Conservation (phyloP, 2,113 vertebrate genomes). For the Cryptotis parvus region DNA sequence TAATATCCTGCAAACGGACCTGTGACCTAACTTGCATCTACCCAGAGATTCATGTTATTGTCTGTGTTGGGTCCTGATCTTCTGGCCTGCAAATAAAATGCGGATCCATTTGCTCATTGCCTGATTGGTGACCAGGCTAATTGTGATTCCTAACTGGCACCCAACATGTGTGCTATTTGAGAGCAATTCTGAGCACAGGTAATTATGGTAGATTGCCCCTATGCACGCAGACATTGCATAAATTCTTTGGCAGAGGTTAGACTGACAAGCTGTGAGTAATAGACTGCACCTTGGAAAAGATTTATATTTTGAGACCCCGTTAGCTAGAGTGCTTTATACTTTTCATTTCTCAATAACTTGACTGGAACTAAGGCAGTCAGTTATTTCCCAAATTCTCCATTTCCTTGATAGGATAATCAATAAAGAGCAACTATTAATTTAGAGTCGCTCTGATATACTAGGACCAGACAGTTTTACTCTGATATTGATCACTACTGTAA, state of each 20-base stretch:
- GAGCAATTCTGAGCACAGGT: conserved; percentile 77
- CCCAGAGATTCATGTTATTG: conserved; percentile 24
- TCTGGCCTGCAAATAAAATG: conserved; percentile 46
- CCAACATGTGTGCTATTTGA: conserved; percentile 75
- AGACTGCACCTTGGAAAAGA: conserved; percentile 79
- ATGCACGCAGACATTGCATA: conserved; percentile 79
- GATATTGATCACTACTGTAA: conserved; percentile 82
- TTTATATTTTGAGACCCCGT: conserved; percentile 84
- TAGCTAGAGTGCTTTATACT: conserved; percentile 78
- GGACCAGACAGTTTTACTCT: conserved; percentile 79
- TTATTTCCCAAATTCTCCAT: conserved; percentile 82
- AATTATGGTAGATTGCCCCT: conserved; percentile 80
- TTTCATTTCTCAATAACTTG: conserved; percentile 85
- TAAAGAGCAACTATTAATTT: conserved; percentile 85
- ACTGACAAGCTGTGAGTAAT: conserved; percentile 84
- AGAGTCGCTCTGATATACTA: conserved; percentile 80
- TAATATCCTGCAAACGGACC: conserved; percentile 45
- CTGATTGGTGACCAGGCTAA: conserved; percentile 71
- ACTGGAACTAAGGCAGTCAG: conserved; percentile 82
- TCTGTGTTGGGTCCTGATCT: neutral
- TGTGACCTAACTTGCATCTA: neutral
- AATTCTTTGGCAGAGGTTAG: conserved; percentile 83
- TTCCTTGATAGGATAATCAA: conserved; percentile 84
- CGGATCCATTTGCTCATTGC: conserved; percentile 56
- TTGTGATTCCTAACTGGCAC: conserved; percentile 84